Percentiles rank a stretch among this genome's conserved stretches.
These are phyloP conservation scores for Microcebus ravelobensis DNA, from an alignment of 2,113 vertebrate genomes.

Conservation along the genomic window DNA sequence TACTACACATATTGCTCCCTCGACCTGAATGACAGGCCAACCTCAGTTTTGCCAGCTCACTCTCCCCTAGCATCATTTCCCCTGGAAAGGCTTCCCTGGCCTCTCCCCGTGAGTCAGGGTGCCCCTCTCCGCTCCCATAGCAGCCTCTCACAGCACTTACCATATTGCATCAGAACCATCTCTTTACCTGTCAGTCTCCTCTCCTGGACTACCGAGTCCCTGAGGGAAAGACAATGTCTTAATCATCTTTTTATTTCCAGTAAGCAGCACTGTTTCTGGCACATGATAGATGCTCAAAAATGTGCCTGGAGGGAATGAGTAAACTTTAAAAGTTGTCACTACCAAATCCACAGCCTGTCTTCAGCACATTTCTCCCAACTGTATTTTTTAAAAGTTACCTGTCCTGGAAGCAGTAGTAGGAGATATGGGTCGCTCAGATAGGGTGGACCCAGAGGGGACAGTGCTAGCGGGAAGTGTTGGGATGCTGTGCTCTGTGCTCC, in stretches of 20 bases:
- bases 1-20: neutral
- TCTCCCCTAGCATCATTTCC: neutral
- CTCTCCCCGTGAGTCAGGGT: neutral
- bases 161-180: neutral
- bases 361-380: neutral
- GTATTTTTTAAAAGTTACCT: constrained; percentile 81
- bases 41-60: neutral
- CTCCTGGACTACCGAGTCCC: neutral
- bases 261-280: neutral
- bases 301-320: neutral
- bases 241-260: neutral
- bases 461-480: constrained; percentile 35
- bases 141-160: neutral
- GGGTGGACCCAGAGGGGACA: neutral
- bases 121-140: neutral
- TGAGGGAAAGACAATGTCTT: neutral
- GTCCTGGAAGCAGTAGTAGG: constrained; percentile 66
- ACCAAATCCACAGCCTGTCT: neutral
- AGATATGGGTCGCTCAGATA: constrained; percentile 32
- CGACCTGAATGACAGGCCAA: neutral
- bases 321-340: neutral
- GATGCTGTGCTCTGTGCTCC: constrained; percentile 44
- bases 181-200: neutral
- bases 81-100: neutral
- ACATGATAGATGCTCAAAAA: neutral